Evolutionary conservation across 2,888 invertebrate species (phyloP).

Genomic region (Thecocarcelia acutangulata): DNA sequence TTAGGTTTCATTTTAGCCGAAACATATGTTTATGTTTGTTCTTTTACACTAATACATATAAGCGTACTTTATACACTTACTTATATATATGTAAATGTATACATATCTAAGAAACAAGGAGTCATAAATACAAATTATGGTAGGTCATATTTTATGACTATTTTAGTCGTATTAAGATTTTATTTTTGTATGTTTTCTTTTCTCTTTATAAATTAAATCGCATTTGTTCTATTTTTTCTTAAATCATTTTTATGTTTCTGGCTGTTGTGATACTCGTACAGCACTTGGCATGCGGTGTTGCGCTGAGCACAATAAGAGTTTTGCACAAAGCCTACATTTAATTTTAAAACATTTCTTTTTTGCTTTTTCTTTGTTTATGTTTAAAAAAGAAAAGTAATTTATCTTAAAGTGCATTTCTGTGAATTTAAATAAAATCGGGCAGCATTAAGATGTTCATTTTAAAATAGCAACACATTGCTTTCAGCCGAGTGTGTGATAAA

Average conservation of each 20-base stretch:
- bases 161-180: constrained; percentile 25
- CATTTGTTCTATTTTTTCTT: neutral
- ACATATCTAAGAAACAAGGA: neutral
- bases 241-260: too few relatives aligned
- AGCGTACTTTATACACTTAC: neutral
- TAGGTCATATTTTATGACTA: constrained; percentile 55
- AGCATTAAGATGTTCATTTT: neutral
- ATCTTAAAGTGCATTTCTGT: neutral
- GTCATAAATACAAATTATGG: constrained; percentile 57
- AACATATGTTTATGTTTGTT: neutral
- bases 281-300: too few relatives aligned
- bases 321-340: too few relatives aligned
- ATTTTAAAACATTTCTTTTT: too few relatives aligned
- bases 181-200: constrained; percentile 14
- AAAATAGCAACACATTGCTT: constrained; percentile 42
- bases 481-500: constrained; percentile 46
- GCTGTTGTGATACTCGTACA: too few relatives aligned
- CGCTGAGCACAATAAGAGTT: too few relatives aligned
- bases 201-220: constrained; percentile 10
- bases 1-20: too few relatives aligned
- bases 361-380: too few relatives aligned
- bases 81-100: neutral
- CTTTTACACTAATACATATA: neutral
- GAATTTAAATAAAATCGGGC: neutral
- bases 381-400: too few relatives aligned